A percentile compares a stretch with the other conserved stretches of the same genome.
These are phyloP conservation scores for Poeciliopsis occidentalis DNA, from an alignment of 2,113 vertebrate species.

Conservation along the genomic window DNA sequence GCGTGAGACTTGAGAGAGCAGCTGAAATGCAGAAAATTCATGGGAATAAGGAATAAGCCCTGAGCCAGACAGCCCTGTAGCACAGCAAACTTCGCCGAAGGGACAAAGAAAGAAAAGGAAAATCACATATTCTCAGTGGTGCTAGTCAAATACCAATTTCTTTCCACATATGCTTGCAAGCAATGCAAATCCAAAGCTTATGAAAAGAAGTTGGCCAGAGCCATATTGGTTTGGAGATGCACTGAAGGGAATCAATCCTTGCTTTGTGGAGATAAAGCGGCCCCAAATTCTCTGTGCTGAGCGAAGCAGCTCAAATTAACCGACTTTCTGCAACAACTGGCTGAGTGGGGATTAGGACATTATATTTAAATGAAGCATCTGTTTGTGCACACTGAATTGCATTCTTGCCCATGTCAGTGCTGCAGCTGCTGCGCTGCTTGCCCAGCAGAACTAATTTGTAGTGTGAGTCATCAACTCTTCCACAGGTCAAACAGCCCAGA, in stretches of 20 bases:
- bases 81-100: conserved; percentile 43
- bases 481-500: conserved; percentile 49
- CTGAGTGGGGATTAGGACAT: conserved; percentile 41
- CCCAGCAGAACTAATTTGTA: conserved; percentile 58
- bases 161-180: conserved; percentile 49
- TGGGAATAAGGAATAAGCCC: conserved; percentile 30
- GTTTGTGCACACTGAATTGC: conserved; percentile 28
- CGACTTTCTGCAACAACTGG: conserved; percentile 42
- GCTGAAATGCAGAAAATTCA: conserved; percentile 29
- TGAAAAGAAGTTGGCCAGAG: conserved; percentile 52
- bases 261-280: conserved; percentile 42
- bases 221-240: conserved; percentile 55
- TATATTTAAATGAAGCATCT: conserved; percentile 56
- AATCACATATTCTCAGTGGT: conserved; percentile 27
- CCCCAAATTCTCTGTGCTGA: conserved; percentile 28
- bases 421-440: conserved; percentile 28
- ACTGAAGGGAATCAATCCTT: conserved; percentile 43
- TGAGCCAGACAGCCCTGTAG: conserved; percentile 32
- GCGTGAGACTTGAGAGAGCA: conserved; percentile 15
- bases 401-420: conserved; percentile 18
- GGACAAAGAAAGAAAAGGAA: conserved; percentile 29
- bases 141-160: conserved; percentile 62
- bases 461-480: conserved; percentile 60
- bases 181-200: conserved; percentile 56
- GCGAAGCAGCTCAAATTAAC: conserved; percentile 57